A percentile compares a stretch with the other conserved stretches of the same genome.
These are phyloP conservation scores for Chaenogobius annularis DNA, from an alignment of 2,113 vertebrate species.

Conservation along the genomic window DNA sequence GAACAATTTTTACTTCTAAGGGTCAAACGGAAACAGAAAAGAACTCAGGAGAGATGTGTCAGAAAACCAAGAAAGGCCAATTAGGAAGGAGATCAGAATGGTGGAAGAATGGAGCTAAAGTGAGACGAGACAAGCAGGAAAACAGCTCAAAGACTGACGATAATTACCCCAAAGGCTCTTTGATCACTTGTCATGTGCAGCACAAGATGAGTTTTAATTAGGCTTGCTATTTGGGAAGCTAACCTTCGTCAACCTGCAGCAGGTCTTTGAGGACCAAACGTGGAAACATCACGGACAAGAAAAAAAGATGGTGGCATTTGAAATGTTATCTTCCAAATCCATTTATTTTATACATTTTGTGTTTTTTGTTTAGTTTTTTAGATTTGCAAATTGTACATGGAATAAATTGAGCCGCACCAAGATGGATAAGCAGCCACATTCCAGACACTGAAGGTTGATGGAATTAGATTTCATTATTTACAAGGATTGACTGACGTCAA, in stretches of 20 bases:
- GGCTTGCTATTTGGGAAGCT: constrained; percentile 44
- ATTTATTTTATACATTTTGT: neutral
- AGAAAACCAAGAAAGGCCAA: constrained; percentile 53
- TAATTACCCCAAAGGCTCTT: constrained; percentile 67
- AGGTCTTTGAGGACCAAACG: constrained; percentile 35
- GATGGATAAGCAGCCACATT: neutral
- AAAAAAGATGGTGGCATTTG: constrained; percentile 17
- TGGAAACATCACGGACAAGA: constrained; percentile 17
- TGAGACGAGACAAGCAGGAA: constrained; percentile 44
- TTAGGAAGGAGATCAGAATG: constrained; percentile 39
- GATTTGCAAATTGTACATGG: neutral
- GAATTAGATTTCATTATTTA: too few relatives aligned
- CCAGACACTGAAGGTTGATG: too few relatives aligned
- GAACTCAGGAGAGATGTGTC: constrained; percentile 47
- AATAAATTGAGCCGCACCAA: neutral
- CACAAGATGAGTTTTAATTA: constrained; percentile 75
- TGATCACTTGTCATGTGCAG: constrained; percentile 76
- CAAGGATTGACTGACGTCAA: too few relatives aligned
- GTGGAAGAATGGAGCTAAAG: constrained; percentile 17
- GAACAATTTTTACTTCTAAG: constrained; percentile 39
- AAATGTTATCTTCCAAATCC: neutral
- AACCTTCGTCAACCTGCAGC: constrained; percentile 54
- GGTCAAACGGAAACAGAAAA: constrained; percentile 36
- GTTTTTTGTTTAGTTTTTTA: neutral
- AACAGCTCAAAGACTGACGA: constrained; percentile 63